Base-by-base conservation (phyloP, 2,113 vertebrate species). In the Equus quagga region DNA sequence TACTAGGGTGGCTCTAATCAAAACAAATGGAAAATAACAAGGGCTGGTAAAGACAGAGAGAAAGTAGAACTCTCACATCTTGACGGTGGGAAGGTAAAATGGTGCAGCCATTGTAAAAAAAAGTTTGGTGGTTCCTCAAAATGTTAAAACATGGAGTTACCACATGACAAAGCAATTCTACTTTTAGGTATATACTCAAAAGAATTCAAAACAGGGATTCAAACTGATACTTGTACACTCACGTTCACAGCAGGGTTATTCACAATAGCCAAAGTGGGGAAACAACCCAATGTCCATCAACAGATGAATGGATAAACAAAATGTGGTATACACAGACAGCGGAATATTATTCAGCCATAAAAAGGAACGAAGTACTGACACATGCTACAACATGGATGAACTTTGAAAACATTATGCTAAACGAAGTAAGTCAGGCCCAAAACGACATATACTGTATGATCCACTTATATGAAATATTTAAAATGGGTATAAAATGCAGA, bases 271-370 rank as follows among this genome's bases (percentile, higher is more conserved):
- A 3, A 84, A 67, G 70, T 44, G 41, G n/a, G 33, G 19, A 89
- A 84, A 33, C 46, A 67, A 67, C 11, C 28, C 58, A 62, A n/a
- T 12, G 31, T 44, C 81, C 33, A 33, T 64, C 70, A 28, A 24
- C 2, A 31, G 36, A 85, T 17, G n/a, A 64, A 78, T 5, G 18
- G 65, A 33, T 60, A 44, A n/a, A 72, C 67, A 69, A 83, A 83
- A 64, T 2, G 36, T 23, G 21, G 41, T 70, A 4, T 11, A 54
- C 0, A 12, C 1, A 70, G 56, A 64, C 17, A 11, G 21, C 3
- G 28, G 79, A 56, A 31, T 73, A 69, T 3, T 46, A 75, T 11
- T 69, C 49, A 70, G 64, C 6, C 46, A 24, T 2, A 18, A 49
- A 76, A 58, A 96, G 51, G 49, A 86, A n/a, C 17, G 31, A 46